Evolutionary conservation across 2,888 invertebrate species (phyloP), one percentile per base, ranked within the genome.

Genomic region (Oligia fasciuncula): DNA sequence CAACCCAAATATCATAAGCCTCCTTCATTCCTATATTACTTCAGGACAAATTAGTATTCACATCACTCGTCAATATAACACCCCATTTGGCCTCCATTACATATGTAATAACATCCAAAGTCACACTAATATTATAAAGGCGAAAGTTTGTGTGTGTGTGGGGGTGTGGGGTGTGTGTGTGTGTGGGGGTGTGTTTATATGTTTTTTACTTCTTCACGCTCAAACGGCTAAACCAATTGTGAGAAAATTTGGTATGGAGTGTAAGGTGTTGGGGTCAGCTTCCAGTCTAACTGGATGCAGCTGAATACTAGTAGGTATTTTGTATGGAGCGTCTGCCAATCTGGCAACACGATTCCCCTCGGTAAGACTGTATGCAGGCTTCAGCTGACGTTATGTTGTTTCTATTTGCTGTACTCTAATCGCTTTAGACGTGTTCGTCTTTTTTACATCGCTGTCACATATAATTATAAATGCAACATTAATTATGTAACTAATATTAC

Each of bases 11-110:
- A 79, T 17, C 29, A 71, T 4, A 71, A 71, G 63, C 19, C 35
- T 46, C n/a, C 29, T 63, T 68, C 4, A 80, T 74, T 23, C 14
- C 29, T 17, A 6, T 60, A 51, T 69, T 76, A 69, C 40, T 76
- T 75, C 60, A 62, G 29, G 46, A 46, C n/a, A 76, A 29, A 81
- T 81, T 62, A 70, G 65, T 70, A 80, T 80, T 81, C 80, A 73
- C n/a, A 63, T 71, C 81, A 77, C 73, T 51, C 54, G 29, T 76
- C 74, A 60, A 79, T 80, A 57, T 81, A 79, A 81, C 77, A 78
- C 46, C 67, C 80, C 29, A 84, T 83, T 83, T 79, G 63, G 72
- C 62, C 57, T 4, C 43, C 54, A 85, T 84, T 80, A 84, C 71
- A 63, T 43, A 77, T 60, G 51, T 68, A 72, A 81, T 87, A 81